phyloP scores from a whole-genome alignment of 2,113 vertebrate genomes.

The human region GRCh38 chr3:147543001-147543500 shows the following conservation, averaged over 20 bases:
- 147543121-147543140: conserved; percentile 68
- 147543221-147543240: conserved; percentile 6
- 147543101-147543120: conserved; percentile 72
- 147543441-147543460: conserved; percentile 8
- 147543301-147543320: background rate
- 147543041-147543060: conserved; percentile 51
- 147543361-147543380: background rate
- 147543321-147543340: background rate
- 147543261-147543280: conserved; percentile 22
- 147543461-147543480: background rate
- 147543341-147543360: background rate
- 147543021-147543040: conserved; percentile 37
- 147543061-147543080: conserved; percentile 60
- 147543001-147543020: background rate
- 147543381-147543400: conserved; percentile 22
- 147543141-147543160: conserved; percentile 71
- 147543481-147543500: background rate
- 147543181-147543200: conserved; percentile 66
- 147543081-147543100: conserved; percentile 62
- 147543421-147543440: background rate
- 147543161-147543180: conserved; percentile 57
- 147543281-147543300: background rate
- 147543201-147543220: conserved; percentile 57
- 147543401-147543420: background rate
- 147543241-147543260: conserved; percentile 45